Evolutionary conservation across 1,140 invertebrate genomes (phyloP), one percentile per base, ranked within the genome.

Genomic region (Drosophila lacteicornis): DNA sequence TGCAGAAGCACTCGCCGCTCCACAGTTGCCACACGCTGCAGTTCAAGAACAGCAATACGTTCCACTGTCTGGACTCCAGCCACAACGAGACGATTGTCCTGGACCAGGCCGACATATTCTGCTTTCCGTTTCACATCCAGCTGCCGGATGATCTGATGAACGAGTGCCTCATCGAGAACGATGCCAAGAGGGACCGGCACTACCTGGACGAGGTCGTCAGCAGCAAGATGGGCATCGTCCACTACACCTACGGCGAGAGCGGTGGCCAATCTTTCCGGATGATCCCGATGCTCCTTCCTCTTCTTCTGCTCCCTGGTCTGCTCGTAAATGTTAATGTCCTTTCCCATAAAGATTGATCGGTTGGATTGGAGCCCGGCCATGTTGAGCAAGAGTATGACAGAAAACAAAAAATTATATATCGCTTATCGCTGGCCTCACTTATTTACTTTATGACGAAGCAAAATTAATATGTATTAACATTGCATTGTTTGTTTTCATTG

Each of bases 81-180:
- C 12, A 3, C 1, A 75, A 71, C 19, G 38, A 27, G 1, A 75
- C 68, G 1, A 11, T 87, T 5, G 30, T 22, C 1, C 33, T 88
- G 7, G 19, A 47, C 0, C 9, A 45, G 2, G 81, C 67, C 1
- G n/a, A 27, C 13, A 80, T 88, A 56, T 75, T 68, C 17, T 88
- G 84, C 45, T 90, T 88, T 47, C 84, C 85, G 15, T 88, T 88
- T 63, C 84, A 88, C 59, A 68, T 88, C 11, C 80, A 84, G 27
- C 8, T 88, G 61, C 53, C 74, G n/a, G 84, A 90, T 27, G 84
- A 88, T 19, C 17, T 88, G 12, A 79, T 78, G 38, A 55, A 66
- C 15, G 55, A 78, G 30, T 87, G 84, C 47, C 15, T 88, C 2
- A 12, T 27, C 1, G 45, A 75, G 13, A 49, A 68, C 2, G 15